Conservation (phyloP, 2,888 invertebrate species). For the Sicus ferrugineus region DNA sequence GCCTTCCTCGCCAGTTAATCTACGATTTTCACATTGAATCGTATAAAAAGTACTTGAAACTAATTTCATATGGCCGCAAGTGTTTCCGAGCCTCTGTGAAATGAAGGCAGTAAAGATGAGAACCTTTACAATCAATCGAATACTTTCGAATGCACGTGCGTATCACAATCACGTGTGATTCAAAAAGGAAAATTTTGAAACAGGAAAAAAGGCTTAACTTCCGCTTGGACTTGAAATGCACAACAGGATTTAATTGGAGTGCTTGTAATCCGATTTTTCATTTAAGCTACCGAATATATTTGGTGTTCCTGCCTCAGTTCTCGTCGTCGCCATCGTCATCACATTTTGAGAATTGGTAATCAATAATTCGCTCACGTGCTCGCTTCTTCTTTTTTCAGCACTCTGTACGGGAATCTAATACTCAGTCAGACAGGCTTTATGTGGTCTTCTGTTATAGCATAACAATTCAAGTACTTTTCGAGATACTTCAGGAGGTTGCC, state of each 20-base stretch:
- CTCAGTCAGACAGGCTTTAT: no score
- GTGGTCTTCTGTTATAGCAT: no score
- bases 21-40: neutral
- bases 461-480: no score
- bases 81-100: neutral
- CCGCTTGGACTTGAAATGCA: slow-evolving; percentile 8
- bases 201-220: slow-evolving; percentile 13
- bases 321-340: neutral
- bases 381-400: neutral
- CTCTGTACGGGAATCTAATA: no score
- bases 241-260: neutral
- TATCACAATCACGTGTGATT: neutral
- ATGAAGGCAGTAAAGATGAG: neutral
- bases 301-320: neutral
- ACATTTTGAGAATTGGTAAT: neutral
- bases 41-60: neutral
- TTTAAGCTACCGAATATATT: neutral
- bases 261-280: neutral
- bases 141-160: neutral
- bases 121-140: neutral
- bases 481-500: no score
- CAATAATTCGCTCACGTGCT: slow-evolving; percentile 21
- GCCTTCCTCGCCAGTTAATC: neutral
- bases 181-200: neutral
- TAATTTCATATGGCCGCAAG: neutral